Percentiles rank a stretch among this genome's conserved stretches.
Conservation (phyloP, 2,888 invertebrate genomes). For the Volucella inanis region DNA sequence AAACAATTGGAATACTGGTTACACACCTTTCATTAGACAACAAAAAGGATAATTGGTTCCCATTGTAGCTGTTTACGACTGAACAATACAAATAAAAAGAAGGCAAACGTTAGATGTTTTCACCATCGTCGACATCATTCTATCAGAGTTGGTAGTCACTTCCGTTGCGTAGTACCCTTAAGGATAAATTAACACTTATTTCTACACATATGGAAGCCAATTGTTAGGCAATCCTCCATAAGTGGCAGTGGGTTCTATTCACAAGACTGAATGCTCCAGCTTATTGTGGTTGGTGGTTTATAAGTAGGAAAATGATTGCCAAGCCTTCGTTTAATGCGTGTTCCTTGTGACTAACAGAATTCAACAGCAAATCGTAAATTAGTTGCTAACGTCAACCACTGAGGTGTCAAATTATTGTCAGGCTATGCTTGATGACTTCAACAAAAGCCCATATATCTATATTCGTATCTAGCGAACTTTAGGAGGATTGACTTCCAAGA, state of each 20-base stretch:
- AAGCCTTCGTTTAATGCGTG: constrained; percentile 27
- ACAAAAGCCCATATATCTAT: constrained; percentile 61
- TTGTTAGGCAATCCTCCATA: constrained; percentile 3
- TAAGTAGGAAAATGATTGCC: constrained; percentile 41
- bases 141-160: neutral
- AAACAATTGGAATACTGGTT: constrained; percentile 25
- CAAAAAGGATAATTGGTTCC: constrained; percentile 33
- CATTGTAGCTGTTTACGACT: constrained; percentile 38
- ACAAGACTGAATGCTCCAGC: neutral
- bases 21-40: constrained; percentile 25
- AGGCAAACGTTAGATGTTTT: constrained; percentile 11
- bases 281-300: neutral
- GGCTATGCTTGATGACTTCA: constrained; percentile 45
- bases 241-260: constrained; percentile 2
- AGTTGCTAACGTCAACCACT: constrained; percentile 43
- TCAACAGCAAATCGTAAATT: constrained; percentile 58
- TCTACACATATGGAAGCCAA: constrained; percentile 18
- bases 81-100: constrained; percentile 5
- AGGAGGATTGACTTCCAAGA: constrained; percentile 17
- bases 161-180: neutral
- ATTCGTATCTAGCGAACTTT: neutral
- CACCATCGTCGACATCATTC: neutral
- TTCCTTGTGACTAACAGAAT: constrained; percentile 29
- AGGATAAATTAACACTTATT: constrained; percentile 58
- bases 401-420: constrained; percentile 46